Conservation (phyloP, 92 coral and sea anemone genomes). For the Desmophyllum pertusum region DNA sequence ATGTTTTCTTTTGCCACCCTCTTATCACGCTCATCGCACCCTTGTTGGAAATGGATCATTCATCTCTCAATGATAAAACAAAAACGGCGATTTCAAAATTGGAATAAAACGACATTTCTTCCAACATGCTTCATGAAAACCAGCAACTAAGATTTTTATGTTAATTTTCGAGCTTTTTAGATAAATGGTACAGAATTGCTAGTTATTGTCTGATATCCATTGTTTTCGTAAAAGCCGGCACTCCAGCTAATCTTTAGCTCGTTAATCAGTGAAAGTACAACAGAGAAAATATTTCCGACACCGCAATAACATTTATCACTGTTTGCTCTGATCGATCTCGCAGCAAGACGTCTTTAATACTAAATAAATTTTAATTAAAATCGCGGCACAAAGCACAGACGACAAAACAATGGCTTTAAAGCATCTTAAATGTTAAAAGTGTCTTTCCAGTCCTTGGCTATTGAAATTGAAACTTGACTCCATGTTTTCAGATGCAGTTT, state of each 20-base stretch:
- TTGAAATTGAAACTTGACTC: not conserved
- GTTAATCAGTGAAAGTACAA: not conserved
- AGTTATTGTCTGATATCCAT: too few species aligned
- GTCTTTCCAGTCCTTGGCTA: not conserved
- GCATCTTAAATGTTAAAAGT: too few species aligned
- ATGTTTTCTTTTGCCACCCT: slow-evolving; percentile 17
- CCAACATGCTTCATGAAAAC: not conserved
- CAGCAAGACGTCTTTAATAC: not conserved
- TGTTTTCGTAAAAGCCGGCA: not conserved
- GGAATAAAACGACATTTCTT: not conserved
- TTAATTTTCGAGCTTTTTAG: not conserved
- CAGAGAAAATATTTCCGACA: not conserved
- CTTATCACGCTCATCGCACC: not conserved
- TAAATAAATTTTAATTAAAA: not conserved
- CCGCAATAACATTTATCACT: not conserved
- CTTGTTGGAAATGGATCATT: not conserved
- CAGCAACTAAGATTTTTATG: not conserved
- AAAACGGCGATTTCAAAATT: not conserved
- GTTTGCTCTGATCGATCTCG: not conserved
- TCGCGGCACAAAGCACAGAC: not conserved
- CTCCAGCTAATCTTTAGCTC: not conserved
- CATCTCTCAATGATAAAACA: not conserved
- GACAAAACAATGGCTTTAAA: too few species aligned
- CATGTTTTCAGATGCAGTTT: too few species aligned
- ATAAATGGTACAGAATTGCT: not conserved